phyloP scores from a whole-genome alignment of 2,888 invertebrate genomes.

The Zele albiditarsus region DNA sequence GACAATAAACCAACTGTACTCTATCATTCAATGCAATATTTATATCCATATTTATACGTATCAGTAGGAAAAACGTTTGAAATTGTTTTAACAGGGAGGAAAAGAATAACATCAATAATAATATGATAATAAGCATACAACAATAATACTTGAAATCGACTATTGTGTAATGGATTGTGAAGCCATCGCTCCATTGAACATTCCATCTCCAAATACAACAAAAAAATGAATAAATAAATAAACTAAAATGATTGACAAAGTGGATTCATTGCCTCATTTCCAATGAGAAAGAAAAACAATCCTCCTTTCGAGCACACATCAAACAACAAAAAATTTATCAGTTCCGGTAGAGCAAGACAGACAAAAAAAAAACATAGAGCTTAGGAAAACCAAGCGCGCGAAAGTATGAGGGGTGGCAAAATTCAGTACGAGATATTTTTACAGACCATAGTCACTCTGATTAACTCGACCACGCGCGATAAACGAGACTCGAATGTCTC shows the following conservation, averaged over 20 bases:
- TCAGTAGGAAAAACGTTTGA: too few species aligned
- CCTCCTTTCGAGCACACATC: not conserved
- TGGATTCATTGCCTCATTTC: not conserved
- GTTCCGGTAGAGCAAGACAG: too few species aligned
- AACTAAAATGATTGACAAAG: not conserved
- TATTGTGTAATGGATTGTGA: not conserved
- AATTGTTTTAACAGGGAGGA: too few species aligned
- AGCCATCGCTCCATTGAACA: not conserved
- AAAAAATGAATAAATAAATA: not conserved
- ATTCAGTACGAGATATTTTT: not conserved
- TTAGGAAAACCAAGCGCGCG: not conserved
- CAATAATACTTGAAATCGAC: too few species aligned
- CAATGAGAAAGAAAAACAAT: not conserved
- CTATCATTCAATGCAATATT: too few species aligned
- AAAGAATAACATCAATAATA: too few species aligned
- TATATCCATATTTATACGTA: too few species aligned
- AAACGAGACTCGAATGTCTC: constrained; percentile 38
- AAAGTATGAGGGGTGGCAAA: not conserved
- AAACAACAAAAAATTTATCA: not conserved
- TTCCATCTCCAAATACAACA: not conserved
- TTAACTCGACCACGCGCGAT: constrained; percentile 37
- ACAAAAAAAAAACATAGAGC: too few species aligned
- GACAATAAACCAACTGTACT: too few species aligned
- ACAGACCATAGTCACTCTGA: constrained; percentile 11
- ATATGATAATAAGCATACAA: too few species aligned